Evolutionary conservation across 2,113 vertebrate genomes (phyloP).

Genomic region (Hippolais icterina): DNA sequence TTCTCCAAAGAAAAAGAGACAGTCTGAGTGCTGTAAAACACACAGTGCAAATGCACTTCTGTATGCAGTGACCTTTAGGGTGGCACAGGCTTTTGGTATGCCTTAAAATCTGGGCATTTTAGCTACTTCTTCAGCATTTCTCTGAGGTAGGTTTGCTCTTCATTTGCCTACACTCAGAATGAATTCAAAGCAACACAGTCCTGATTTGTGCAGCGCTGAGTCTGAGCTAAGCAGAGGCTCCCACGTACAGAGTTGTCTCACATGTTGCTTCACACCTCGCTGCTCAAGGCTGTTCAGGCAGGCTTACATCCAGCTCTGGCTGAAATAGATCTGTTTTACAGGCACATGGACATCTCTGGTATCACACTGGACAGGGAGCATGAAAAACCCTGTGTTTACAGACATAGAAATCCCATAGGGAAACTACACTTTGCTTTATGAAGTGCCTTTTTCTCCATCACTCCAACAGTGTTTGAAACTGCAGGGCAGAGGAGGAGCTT

Average conservation of each 20-base stretch:
- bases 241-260: fast-evolving
- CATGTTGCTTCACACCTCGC: neutral
- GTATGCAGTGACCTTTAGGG: neutral
- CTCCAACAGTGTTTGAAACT: neutral
- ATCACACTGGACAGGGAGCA: neutral
- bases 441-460: neutral
- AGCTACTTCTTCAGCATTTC: neutral
- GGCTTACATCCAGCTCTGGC: neutral
- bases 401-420: neutral
- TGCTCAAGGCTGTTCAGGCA: neutral
- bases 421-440: neutral
- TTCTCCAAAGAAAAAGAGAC: neutral
- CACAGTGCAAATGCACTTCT: neutral
- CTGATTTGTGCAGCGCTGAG: neutral
- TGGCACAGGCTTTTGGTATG: neutral
- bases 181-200: neutral
- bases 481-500: neutral
- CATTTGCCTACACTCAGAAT: neutral
- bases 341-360: neutral
- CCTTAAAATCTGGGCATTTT: neutral
- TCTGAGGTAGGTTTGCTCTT: neutral
- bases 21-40: neutral
- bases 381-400: neutral
- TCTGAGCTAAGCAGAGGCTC: neutral
- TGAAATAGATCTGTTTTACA: neutral